These are phyloP conservation scores for Mesoligia furuncula DNA, from an alignment of 2,888 invertebrate species.

Conservation along the genomic window DNA sequence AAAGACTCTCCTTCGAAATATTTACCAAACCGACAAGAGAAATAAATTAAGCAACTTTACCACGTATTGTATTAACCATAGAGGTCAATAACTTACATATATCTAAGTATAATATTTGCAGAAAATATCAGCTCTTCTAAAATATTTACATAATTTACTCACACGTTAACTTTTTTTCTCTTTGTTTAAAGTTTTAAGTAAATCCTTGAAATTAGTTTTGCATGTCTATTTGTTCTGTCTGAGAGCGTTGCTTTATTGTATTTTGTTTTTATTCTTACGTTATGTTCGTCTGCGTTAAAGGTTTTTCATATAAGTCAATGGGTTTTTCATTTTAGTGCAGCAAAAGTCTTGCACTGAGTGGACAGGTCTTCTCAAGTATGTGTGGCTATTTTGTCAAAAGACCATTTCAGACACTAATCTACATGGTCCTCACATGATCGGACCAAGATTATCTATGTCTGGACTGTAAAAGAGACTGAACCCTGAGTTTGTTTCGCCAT, in stretches of 20 bases:
- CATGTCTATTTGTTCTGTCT: constrained; percentile 8
- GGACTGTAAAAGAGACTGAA: background rate
- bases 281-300: background rate
- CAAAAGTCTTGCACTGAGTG: too few relatives aligned
- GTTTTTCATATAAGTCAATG: too few relatives aligned
- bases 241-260: constrained; percentile 12
- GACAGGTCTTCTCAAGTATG: too few relatives aligned
- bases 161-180: constrained; percentile 28
- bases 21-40: background rate
- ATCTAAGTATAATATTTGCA: constrained; percentile 18
- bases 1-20: constrained; percentile 26
- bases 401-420: too few relatives aligned
- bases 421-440: background rate
- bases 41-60: background rate
- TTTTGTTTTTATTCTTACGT: background rate
- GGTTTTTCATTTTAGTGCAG: too few relatives aligned
- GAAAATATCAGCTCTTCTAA: constrained; percentile 9
- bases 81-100: constrained; percentile 2
- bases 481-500: background rate
- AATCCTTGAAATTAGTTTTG: constrained; percentile 37
- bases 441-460: background rate
- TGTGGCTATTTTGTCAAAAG: too few relatives aligned
- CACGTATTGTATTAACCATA: background rate
- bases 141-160: constrained; percentile 33
- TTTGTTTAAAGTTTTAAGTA: constrained; percentile 24